Base-by-base conservation (phyloP, 1,140 invertebrate species). In the Aphelenchoides avenae region DNA sequence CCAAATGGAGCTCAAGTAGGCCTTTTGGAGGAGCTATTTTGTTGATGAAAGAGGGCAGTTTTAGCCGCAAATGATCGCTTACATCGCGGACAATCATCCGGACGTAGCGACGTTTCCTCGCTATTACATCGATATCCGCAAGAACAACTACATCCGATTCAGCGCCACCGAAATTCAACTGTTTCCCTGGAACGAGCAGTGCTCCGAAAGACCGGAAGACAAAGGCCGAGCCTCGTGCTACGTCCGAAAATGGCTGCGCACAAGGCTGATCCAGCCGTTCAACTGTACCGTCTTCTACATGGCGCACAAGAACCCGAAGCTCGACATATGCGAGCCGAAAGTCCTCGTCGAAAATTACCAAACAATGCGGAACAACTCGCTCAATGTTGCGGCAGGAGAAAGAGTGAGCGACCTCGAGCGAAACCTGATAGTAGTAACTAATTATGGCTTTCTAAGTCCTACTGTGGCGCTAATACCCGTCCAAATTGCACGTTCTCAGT, bases 251-350 rank as follows among this genome's bases (percentile, higher is more conserved):
- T 60, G 53, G 56, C 39, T 53, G 3, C 22, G 24, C 54, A 34
- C 6, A 26, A 56, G 40, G 29, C 30, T 64, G 20, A 58, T 61
- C 18, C 33, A 55, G 18, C 60, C 49, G n/a, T 49, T 55, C 39
- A 63, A 63, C 27, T 63, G 61, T 20, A 59, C 61, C 2, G 11
- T 63, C 22, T 63, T 63, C 44, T 63, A 63, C 39, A 48, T 63
- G n/a, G 3, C 13, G 1, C 46, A 62, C n/a, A 62, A 63, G 37
- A 57, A 46, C 43, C 61, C 58, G 22, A 29, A 40, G 18, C 18
- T 63, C 18, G 34, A 53, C 6, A 41, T 63, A 27, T 63, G 61
- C 37, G 41, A 52, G 26, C 58, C 61, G 30, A 24, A 54, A 42
- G 31, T 62, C 27, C 52, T 64, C 27, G 51, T 57, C 33, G 34